phyloP scores from a whole-genome alignment of 2,113 vertebrate species.

The Neolamprologus fasciatus region DNA sequence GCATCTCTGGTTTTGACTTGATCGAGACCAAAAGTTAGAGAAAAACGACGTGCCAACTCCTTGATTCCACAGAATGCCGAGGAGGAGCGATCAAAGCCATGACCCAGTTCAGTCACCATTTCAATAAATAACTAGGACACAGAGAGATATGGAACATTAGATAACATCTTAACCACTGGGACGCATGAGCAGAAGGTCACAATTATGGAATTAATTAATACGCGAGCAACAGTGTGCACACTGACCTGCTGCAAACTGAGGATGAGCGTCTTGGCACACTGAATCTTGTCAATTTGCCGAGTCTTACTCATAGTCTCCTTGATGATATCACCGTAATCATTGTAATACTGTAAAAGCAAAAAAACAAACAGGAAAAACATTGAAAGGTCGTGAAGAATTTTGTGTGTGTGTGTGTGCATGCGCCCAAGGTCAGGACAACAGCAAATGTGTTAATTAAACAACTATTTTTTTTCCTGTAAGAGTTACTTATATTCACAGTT shows the following conservation, averaged over 20 bases:
- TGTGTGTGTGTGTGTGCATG: too few species aligned
- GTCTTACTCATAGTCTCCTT: constrained; percentile 99
- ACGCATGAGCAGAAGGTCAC: not conserved
- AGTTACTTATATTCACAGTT: not conserved
- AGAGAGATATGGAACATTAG: not conserved
- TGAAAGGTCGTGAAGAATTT: not conserved
- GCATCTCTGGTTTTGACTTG: constrained; percentile 98
- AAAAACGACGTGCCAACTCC: constrained; percentile 95
- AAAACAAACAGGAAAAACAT: not conserved
- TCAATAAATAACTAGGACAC: constrained; percentile 89
- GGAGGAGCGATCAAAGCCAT: constrained; percentile 92
- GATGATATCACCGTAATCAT: constrained; percentile 98
- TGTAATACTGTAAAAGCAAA: constrained; percentile 85
- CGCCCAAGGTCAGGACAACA: not conserved
- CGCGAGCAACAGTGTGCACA: not conserved
- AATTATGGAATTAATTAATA: not conserved
- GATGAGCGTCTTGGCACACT: constrained; percentile 98
- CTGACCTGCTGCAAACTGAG: constrained; percentile 98
- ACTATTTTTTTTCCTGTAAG: not conserved
- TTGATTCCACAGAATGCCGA: constrained; percentile 95
- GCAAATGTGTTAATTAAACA: not conserved
- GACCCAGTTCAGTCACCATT: constrained; percentile 94
- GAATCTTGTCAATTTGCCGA: constrained; percentile 96
- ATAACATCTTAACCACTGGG: not conserved
- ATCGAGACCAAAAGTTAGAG: constrained; percentile 96